phyloP scores from a whole-genome alignment of 2,113 vertebrate species.

The Tetrao urogallus region DNA sequence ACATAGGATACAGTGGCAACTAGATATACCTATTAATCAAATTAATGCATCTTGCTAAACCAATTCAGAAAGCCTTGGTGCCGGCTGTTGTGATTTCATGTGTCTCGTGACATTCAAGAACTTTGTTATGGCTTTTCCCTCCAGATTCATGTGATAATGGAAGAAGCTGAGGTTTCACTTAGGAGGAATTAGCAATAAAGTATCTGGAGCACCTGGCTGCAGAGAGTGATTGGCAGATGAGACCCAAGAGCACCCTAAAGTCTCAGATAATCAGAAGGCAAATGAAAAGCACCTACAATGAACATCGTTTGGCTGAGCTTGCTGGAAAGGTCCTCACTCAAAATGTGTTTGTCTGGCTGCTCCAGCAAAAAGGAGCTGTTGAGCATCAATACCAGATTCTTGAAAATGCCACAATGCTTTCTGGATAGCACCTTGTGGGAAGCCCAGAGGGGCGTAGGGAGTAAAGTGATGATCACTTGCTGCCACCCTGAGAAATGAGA shows the following conservation, averaged over 20 bases:
- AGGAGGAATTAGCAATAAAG: slow-evolving; percentile 18
- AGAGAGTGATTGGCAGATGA: slow-evolving; percentile 4
- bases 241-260: slow-evolving; percentile 13
- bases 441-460: neutral
- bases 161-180: neutral
- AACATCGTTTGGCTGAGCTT: neutral
- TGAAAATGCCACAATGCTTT: neutral
- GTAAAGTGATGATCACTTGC: neutral
- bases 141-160: neutral
- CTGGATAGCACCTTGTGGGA: neutral
- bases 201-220: neutral
- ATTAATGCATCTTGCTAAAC: neutral
- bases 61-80: neutral
- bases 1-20: neutral
- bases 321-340: neutral
- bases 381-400: neutral
- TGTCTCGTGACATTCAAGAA: neutral
- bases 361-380: neutral
- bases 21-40: neutral
- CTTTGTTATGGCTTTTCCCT: neutral
- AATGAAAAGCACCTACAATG: slow-evolving; percentile 48
- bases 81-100: neutral
- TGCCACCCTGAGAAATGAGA: neutral
- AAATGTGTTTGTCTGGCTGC: neutral
- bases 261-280: slow-evolving; percentile 10